Base-by-base conservation (phyloP, 2,888 invertebrate species). In the Tetropium fuscum region DNA sequence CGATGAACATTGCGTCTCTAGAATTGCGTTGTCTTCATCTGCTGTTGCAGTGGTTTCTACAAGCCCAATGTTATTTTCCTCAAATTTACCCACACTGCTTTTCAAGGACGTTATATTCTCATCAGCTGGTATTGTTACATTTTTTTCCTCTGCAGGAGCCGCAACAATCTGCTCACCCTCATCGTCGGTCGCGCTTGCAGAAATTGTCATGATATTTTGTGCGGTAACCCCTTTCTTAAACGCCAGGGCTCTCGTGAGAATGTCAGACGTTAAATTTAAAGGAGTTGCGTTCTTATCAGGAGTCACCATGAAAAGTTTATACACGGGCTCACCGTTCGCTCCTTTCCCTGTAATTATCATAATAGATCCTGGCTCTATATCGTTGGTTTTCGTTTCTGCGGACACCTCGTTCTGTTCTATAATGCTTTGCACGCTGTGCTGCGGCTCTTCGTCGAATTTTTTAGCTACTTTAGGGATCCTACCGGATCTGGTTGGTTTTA, bases 231-330 rank as follows among this genome's bases (percentile, higher is more conserved):
- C 61, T 45, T 57, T 63, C 27, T 58, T 68, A 7, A 78, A 74
- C 34, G 61, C 60, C 36, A 68, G 63, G 15, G 59, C 68, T 40
- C 53, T 63, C 1, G 77, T 73, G n/a, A 83, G 63, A n/a, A 80
- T 61, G 51, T 82, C 78, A 0, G 78, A 74, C 0, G 78, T 72
- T 7, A 82, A 64, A 63, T 80, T 69, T 8, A 82, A 56, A 0
- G 81, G 79, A 2, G 77, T 77, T 41, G 80, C 74, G 30, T 73
- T 76, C 56, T 76, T 72, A 25, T 78, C 70, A 1, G 82, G 78
- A 20, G 83, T 83, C 5, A 84, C 83, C 82, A 85, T 83, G 58
- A 81, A 85, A 53, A 85, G 83, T 71, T 84, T 83, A 34, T 83
- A 77, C n/a, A 81, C 74, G 55, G 83, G 80, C 78, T 85, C 72